Evolutionary conservation across 2,797 vertebrate species (phyloP).

Genomic region (Chromobotia macracanthus): DNA sequence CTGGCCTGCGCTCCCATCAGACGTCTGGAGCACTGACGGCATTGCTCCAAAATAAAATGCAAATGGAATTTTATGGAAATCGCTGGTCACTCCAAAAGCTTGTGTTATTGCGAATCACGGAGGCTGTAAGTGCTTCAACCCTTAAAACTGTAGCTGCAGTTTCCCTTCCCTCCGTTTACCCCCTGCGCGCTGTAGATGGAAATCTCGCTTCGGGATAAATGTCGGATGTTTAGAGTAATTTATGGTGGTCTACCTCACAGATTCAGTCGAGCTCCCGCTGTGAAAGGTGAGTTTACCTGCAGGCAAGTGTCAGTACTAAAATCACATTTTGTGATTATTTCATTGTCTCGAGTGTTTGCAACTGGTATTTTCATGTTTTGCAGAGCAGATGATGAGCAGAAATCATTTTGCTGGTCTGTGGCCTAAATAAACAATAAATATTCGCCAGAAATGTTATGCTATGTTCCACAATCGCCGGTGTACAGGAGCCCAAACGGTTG

Average conservation of each 20-base stretch:
- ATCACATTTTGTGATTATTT: constrained; percentile 27
- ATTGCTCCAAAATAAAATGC: constrained; percentile 62
- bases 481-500: no score
- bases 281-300: constrained; percentile 25
- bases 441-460: not conserved
- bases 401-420: constrained; percentile 13
- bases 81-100: constrained; percentile 60
- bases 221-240: constrained; percentile 8
- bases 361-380: constrained; percentile 13
- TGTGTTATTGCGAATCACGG: constrained; percentile 47
- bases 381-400: constrained; percentile 1
- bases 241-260: not conserved
- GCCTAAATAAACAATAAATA: not conserved
- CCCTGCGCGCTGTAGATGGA: constrained; percentile 26
- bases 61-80: constrained; percentile 74
- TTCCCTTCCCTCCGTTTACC: constrained; percentile 12
- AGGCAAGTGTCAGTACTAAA: constrained; percentile 25
- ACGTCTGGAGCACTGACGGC: constrained; percentile 56
- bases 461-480: no score
- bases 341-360: not conserved
- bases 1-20: constrained; percentile 57
- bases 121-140: constrained; percentile 33
- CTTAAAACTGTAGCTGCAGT: constrained; percentile 15
- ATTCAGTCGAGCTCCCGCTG: constrained; percentile 27
- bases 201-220: constrained; percentile 9